Evolutionary conservation across 2,888 invertebrate genomes (phyloP), one percentile per base, ranked within the genome.

Genomic region (Ypsolopha scabrella): DNA sequence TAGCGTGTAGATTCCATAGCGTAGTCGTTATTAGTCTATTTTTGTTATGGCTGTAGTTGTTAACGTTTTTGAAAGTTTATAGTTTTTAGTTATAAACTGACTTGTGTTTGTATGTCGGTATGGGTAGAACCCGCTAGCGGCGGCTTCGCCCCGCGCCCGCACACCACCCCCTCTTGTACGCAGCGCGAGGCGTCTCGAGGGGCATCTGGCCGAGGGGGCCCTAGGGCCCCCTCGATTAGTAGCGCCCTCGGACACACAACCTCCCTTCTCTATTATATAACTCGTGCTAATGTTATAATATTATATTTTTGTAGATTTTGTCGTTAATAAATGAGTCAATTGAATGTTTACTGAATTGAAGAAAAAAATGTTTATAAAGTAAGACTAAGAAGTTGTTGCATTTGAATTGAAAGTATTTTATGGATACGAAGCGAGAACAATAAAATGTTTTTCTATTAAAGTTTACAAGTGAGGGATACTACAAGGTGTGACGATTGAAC

Each of bases 11-110:
- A 71, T 77, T 79, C 75, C 79, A 80, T 85, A 85, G 85, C 56
- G 75, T 85, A 83, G 82, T 76, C 66, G 75, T 82, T 80, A 75
- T 80, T 85, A 85, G 81, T 75, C 55, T 83, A 82, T 82, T 85
- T 85, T 85, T 83, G 82, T 83, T 85, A 85, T 83, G 82, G 81
- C 83, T 80, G 83, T 83, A 85, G 85, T 75, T 81, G 83, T 85
- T 83, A 82, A 83, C 75, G 72, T 80, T 83, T 80, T 81, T 76
- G 70, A 81, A 81, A 80, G 77, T 82, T 83, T 82, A 79, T 81
- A 76, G 78, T 81, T 73, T 80, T 82, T 76, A 75, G 75, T 80
- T 78, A 48, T 72, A 74, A 69, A 73, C 65, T 70, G 68, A 75
- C 63, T 79, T 68, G 75, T 74, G 73, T 69, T 64, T 68, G 60